Conservation (phyloP, 2,113 vertebrate species). For the Lipophrys pholis region DNA sequence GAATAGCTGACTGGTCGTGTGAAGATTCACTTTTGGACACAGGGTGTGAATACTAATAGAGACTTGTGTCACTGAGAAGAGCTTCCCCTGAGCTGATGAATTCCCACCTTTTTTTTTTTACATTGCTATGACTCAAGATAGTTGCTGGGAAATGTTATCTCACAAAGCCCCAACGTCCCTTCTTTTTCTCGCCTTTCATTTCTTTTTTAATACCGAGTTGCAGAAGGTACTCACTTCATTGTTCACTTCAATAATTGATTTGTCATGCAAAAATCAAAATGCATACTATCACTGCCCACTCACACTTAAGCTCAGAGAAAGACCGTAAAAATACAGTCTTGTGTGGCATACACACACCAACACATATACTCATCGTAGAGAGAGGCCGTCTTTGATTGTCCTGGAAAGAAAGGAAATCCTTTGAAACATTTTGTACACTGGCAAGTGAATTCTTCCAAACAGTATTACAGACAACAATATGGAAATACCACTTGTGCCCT, state of each 20-base stretch:
- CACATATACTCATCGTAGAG: conserved; percentile 13
- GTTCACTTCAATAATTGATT: conserved; percentile 45
- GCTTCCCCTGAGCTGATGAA: conserved; percentile 40
- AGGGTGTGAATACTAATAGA: conserved; percentile 48
- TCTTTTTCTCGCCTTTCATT: conserved; percentile 1
- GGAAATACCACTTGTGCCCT: conserved; percentile 39
- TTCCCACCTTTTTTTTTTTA: conserved; percentile 39
- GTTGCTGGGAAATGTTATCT: conserved; percentile 31
- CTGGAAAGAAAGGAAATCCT: conserved; percentile 34
- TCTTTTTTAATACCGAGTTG: conserved; percentile 22
- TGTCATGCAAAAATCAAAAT: conserved; percentile 30
- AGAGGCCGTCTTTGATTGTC: conserved; percentile 24
- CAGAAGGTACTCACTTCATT: conserved; percentile 35
- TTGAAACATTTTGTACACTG: conserved; percentile 39
- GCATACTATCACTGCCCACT: conserved; percentile 20
- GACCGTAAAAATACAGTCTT: neutral
- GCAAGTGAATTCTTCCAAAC: conserved; percentile 49
- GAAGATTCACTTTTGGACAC: conserved; percentile 29
- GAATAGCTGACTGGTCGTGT: conserved; percentile 27
- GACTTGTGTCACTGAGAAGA: conserved; percentile 32
- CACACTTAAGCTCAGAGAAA: conserved; percentile 13
- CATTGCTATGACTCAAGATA: conserved; percentile 41
- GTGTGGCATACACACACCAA: conserved; percentile 11
- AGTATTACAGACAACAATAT: conserved; percentile 50
- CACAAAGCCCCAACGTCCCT: conserved; percentile 6